Conservation (phyloP, 1,140 invertebrate genomes). For the Tetramorium parvispinum region DNA sequence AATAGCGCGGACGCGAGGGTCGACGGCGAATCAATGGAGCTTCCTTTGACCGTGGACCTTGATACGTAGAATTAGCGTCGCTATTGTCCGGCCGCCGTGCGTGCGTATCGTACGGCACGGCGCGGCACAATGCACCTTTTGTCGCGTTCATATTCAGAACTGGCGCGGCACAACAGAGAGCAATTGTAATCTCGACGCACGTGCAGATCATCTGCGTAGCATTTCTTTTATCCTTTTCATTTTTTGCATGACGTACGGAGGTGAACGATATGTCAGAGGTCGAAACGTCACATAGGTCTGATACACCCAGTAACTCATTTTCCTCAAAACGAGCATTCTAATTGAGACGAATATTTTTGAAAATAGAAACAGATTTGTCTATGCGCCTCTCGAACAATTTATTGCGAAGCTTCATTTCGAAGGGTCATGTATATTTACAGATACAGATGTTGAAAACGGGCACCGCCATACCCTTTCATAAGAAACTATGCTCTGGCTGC, state of each 20-base stretch:
- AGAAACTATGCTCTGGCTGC: conserved; percentile 94
- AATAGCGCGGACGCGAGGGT: conserved; percentile 63
- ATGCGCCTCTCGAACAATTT: background rate
- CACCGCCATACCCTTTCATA: conserved; percentile 95
- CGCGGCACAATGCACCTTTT: conserved; percentile 49
- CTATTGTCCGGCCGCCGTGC: conserved; percentile 11
- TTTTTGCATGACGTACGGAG: background rate
- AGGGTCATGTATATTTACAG: conserved; percentile 74
- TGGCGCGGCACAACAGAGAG: conserved; percentile 26
- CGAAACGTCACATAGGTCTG: background rate
- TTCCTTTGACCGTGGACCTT: conserved; percentile 76
- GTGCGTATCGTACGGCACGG: conserved; percentile 19
- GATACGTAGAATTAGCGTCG: conserved; percentile 64
- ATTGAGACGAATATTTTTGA: background rate
- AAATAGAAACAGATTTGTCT: background rate
- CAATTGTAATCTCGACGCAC: conserved; percentile 45
- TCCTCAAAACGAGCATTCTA: background rate
- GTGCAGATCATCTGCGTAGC: background rate
- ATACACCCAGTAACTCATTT: background rate
- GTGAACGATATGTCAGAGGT: background rate
- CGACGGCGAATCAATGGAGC: conserved; percentile 67
- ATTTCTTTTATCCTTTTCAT: background rate
- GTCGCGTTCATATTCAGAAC: conserved; percentile 30
- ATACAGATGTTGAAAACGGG: conserved; percentile 91
- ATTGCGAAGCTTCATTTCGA: background rate